Conservation (phyloP, 37 sponge, comb jelly and placozoan species). For the Hexactinellida sp. region DNA sequence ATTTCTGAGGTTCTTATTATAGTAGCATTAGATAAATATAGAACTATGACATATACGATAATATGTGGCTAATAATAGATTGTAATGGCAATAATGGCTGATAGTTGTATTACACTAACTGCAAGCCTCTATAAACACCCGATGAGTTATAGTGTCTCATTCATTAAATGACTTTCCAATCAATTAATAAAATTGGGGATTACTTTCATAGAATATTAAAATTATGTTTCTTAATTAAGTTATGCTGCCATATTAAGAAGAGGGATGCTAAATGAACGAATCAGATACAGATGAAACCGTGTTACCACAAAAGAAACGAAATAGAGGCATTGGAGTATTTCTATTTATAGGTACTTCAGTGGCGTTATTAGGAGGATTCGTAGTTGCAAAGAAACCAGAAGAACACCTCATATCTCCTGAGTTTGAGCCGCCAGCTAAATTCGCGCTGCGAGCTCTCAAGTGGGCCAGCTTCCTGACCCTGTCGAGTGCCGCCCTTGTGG, state of each 20-base stretch:
- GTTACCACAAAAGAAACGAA: not conserved
- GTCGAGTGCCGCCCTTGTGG: not conserved
- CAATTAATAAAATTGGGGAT: too few relatives aligned
- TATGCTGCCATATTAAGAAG: too few relatives aligned
- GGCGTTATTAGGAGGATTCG: conserved; percentile 5
- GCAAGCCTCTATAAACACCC: too few relatives aligned
- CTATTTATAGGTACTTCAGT: not conserved
- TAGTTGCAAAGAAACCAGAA: conserved; percentile 12
- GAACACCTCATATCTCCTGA: not conserved
- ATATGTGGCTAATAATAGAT: not conserved
- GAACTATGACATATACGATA: not conserved
- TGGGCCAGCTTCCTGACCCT: not conserved
- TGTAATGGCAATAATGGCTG: too few relatives aligned
- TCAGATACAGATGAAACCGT: not conserved
- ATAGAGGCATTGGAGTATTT: not conserved
- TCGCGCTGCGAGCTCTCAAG: not conserved
- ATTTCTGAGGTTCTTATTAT: not conserved
- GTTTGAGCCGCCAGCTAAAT: not conserved
- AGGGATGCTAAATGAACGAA: too few relatives aligned
- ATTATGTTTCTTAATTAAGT: too few relatives aligned
- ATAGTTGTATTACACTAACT: too few relatives aligned
- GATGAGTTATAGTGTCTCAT: too few relatives aligned
- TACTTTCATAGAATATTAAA: too few relatives aligned
- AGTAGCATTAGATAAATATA: not conserved
- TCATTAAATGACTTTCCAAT: too few relatives aligned